These are phyloP conservation scores for Myiotriccus ornatus DNA, from an alignment of 2,797 vertebrate genomes.

Conservation along the genomic window DNA sequence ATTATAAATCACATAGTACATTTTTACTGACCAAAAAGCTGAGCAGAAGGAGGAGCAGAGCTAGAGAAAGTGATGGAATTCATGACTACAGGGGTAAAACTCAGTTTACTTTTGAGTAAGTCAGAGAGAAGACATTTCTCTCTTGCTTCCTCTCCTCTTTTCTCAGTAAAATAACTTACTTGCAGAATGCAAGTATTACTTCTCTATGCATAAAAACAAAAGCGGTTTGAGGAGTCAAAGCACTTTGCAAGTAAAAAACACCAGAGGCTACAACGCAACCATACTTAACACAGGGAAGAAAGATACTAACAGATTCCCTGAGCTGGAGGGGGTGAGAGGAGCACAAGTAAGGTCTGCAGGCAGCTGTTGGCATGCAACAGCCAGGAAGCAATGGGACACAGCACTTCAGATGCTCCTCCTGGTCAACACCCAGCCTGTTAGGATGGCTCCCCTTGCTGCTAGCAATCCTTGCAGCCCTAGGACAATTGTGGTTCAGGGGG, in stretches of 20 bases:
- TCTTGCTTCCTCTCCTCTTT: not conserved
- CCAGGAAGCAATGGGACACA: not conserved
- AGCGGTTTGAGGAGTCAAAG: not conserved
- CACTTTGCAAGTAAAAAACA: not conserved
- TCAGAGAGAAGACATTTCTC: not conserved
- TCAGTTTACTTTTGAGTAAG: not conserved
- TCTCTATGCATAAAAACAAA: not conserved
- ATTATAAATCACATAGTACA: not conserved
- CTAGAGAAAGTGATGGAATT: not conserved
- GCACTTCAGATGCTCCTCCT: not conserved
- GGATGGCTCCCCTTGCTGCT: not conserved
- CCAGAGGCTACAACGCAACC: not conserved
- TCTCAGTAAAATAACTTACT: not conserved
- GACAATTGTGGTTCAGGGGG: not conserved
- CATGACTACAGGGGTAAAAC: not conserved
- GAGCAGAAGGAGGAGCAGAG: not conserved
- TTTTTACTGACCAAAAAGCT: not conserved
- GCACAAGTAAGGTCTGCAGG: not conserved
- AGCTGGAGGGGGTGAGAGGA: not conserved
- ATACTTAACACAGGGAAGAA: not conserved
- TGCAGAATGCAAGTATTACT: not conserved
- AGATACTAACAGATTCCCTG: not conserved
- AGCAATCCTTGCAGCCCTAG: not conserved
- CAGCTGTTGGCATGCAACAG: not conserved
- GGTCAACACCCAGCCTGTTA: not conserved